Conservation (phyloP, 2,113 vertebrate species). For the Dicrurus megarhynchus region DNA sequence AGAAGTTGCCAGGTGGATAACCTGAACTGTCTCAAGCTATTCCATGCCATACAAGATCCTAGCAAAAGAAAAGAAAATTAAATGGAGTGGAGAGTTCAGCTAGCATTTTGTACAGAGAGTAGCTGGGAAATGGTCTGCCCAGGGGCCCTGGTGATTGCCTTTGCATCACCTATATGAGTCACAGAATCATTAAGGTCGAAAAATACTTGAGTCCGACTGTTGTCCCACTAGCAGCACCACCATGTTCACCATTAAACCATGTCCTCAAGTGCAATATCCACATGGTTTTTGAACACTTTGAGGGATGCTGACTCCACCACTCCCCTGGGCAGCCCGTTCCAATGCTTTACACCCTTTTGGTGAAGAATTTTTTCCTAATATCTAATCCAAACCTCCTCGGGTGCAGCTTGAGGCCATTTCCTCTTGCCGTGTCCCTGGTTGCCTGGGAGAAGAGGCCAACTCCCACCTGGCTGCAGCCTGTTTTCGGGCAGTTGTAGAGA, state of each 20-base stretch:
- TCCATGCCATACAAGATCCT: fast-evolving
- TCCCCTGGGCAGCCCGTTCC: neutral
- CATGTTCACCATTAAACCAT: neutral
- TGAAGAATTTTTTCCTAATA: neutral
- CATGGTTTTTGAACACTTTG: neutral
- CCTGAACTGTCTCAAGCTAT: neutral
- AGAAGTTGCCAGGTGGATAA: neutral
- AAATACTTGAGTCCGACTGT: neutral
- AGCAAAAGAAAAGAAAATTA: neutral
- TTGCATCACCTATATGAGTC: neutral
- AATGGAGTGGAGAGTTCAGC: neutral
- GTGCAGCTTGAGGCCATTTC: neutral
- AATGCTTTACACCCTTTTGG: neutral
- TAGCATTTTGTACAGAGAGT: neutral
- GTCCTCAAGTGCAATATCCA: neutral
- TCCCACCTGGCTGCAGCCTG: neutral
- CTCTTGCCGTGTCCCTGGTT: neutral
- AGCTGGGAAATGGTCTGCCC: neutral
- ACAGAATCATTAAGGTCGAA: neutral
- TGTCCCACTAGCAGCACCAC: too few relatives aligned
- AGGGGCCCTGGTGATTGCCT: neutral
- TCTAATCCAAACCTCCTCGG: neutral
- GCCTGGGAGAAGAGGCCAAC: neutral
- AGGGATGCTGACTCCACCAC: neutral
- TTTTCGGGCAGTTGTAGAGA: neutral